Evolutionary conservation across 2,113 vertebrate genomes (phyloP).

Genomic region (Urocitellus parryii): DNA sequence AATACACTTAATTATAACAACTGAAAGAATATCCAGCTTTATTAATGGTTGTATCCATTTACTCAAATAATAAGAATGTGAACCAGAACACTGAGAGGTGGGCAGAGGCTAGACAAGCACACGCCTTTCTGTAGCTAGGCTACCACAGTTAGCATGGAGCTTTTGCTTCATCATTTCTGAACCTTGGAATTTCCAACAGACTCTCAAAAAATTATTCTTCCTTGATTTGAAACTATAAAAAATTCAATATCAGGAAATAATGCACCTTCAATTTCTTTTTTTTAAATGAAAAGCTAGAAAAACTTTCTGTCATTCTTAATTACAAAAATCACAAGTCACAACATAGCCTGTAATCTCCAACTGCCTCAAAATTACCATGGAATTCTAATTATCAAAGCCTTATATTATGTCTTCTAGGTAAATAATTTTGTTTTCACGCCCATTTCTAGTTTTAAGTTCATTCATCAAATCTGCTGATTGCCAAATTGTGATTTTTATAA

Average conservation of each 20-base stretch:
- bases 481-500: background rate
- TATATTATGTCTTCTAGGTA: background rate
- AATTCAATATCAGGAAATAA: slow-evolving; percentile 12
- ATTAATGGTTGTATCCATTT: background rate
- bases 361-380: background rate
- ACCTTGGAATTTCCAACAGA: background rate
- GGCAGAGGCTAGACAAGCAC: background rate
- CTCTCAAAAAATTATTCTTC: background rate
- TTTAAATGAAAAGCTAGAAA: background rate
- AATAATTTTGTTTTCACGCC: slow-evolving; percentile 31
- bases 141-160: background rate
- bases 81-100: background rate
- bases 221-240: slow-evolving; percentile 11
- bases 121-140: too few species aligned
- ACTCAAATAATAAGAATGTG: background rate
- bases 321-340: background rate
- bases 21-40: background rate
- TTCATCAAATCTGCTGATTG: background rate
- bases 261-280: background rate
- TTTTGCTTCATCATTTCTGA: background rate
- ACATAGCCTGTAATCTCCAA: background rate
- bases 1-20: background rate
- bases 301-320: background rate
- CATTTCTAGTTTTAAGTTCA: background rate
- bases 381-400: background rate